Evolutionary conservation across 2,797 vertebrate genomes (phyloP).

Genomic region (Leptodactylus fallax): DNA sequence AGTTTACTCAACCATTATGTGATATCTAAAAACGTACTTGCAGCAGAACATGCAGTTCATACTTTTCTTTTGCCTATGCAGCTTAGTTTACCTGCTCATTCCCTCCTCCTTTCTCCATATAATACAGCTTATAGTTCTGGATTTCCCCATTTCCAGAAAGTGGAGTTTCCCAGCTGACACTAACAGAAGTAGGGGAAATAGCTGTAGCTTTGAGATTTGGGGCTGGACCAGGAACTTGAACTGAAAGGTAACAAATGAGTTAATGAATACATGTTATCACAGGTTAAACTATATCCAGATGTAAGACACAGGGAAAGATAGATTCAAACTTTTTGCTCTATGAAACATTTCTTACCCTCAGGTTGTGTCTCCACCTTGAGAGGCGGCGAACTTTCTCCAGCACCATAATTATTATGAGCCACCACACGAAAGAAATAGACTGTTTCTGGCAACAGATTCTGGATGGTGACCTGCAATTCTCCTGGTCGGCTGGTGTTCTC

Average conservation of each 20-base stretch:
- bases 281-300: neutral
- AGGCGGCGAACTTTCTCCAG: conserved; percentile 87
- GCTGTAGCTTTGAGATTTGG: conserved; percentile 87
- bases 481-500: conserved; percentile 91
- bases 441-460: conserved; percentile 94
- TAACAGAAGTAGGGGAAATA: conserved; percentile 82
- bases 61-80: no score
- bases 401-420: conserved; percentile 90
- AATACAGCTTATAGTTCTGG: conserved; percentile 94
- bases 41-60: neutral
- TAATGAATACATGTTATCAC: rapidly evolving
- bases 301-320: neutral
- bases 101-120: conserved; percentile 89
- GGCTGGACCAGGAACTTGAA: conserved; percentile 94
- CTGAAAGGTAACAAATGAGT: conserved; percentile 72
- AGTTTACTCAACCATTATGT: neutral
- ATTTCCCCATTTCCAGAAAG: conserved; percentile 92
- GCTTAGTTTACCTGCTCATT: conserved; percentile 85
- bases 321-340: neutral
- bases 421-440: conserved; percentile 91
- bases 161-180: conserved; percentile 89
- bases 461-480: conserved; percentile 94
- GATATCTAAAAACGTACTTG: neutral
- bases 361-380: conserved; percentile 94
- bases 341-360: conserved; percentile 82